phyloP scores from a whole-genome alignment of 2,797 vertebrate genomes.

The Mormyrus hasselquistii region DNA sequence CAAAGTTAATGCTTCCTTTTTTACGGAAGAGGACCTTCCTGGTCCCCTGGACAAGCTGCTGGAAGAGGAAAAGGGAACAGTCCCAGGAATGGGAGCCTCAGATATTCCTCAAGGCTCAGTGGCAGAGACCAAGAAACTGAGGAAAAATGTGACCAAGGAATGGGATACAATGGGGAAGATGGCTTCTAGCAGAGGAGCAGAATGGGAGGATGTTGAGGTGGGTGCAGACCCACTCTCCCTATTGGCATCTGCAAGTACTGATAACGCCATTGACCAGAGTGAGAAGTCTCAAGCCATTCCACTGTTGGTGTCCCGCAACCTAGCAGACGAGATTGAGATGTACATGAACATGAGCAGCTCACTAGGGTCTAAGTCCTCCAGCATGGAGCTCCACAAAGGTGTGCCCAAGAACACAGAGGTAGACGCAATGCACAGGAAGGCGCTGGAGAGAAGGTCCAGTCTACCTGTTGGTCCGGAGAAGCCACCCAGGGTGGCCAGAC shows the following conservation, averaged over 20 bases:
- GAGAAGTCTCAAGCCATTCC: constrained; percentile 68
- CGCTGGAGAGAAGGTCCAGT: constrained; percentile 78
- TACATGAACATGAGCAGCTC: constrained; percentile 91
- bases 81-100: constrained; percentile 46
- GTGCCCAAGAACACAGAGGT: constrained; percentile 14
- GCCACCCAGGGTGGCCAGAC: constrained; percentile 36
- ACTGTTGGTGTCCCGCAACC: constrained; percentile 77
- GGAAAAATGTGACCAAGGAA: constrained; percentile 23
- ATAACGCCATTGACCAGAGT: constrained; percentile 57
- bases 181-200: constrained; percentile 60
- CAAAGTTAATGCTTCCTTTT: constrained; percentile 56
- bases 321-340: constrained; percentile 94
- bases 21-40: constrained; percentile 42
- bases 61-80: constrained; percentile 44
- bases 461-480: constrained; percentile 68
- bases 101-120: constrained; percentile 33
- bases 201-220: constrained; percentile 79
- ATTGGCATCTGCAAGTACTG: constrained; percentile 68
- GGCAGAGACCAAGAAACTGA: constrained; percentile 23
- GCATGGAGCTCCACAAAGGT: constrained; percentile 81
- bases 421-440: constrained; percentile 37
- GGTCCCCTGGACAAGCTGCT: constrained; percentile 34
- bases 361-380: constrained; percentile 74
- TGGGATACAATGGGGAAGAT: constrained; percentile 29
- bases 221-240: constrained; percentile 90